Evolutionary conservation across 1,140 invertebrate species (phyloP).

Genomic region (Drosophila eugracilis): DNA sequence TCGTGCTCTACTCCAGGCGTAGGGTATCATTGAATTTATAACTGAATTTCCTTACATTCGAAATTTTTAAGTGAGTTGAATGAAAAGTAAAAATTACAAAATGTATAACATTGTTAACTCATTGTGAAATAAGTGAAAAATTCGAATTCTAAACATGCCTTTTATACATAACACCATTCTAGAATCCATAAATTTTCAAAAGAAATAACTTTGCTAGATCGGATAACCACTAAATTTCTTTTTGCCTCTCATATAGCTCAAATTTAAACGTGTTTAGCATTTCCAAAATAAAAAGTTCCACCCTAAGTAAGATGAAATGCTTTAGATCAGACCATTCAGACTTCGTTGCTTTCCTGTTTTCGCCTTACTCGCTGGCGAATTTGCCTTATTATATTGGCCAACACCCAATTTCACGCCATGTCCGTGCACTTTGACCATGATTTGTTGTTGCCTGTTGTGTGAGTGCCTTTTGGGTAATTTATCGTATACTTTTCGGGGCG

Average conservation of each 20-base stretch:
- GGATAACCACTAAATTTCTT: not conserved
- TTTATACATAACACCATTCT: not conserved
- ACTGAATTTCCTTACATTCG: not conserved
- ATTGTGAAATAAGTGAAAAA: too few relatives aligned
- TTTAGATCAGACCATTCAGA: conserved; percentile 23
- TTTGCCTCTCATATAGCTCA: not conserved
- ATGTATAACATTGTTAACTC: too few relatives aligned
- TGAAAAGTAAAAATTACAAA: too few relatives aligned
- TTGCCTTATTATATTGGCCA: conserved; percentile 53
- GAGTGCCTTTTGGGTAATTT: conserved; percentile 61
- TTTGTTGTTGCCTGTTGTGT: conserved; percentile 60
- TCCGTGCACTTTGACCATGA: conserved; percentile 66
- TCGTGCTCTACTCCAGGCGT: conserved; percentile 13
- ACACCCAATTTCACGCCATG: conserved; percentile 57
- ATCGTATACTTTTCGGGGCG: conserved; percentile 74
- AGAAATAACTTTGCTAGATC: not conserved
- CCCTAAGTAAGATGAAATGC: conserved; percentile 2
- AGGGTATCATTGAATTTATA: conserved; percentile 12
- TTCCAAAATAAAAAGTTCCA: not conserved
- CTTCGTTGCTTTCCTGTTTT: conserved; percentile 16
- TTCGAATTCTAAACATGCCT: not conserved
- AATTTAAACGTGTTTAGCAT: conserved; percentile 2
- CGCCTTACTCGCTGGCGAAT: not conserved
- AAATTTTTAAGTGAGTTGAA: not conserved
- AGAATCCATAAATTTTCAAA: not conserved